Base-by-base conservation (phyloP, 2,797 vertebrate genomes). In the Helicolenus hilgendorfi region DNA sequence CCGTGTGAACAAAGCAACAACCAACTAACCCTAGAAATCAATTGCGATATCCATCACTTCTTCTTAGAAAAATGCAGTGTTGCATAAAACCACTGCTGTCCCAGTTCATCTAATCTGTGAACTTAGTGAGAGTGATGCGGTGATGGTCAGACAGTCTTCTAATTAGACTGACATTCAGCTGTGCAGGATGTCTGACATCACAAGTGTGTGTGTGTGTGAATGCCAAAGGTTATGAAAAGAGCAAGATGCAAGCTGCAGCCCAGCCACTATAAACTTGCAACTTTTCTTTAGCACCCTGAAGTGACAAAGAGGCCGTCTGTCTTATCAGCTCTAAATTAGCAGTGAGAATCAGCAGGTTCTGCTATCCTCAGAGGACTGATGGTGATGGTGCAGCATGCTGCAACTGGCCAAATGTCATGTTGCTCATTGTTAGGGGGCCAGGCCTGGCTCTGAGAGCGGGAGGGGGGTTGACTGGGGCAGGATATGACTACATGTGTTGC, bases 161-260 rank as follows among this genome's bases (percentile, higher is more conserved):
- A 92, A 96, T 95, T 63, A 89, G 79, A 83, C 79, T 95, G 91
- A 93, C 92, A 95, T 94, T 95, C 84, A 92, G 45, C 79, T 33
- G 15, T 69, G 73, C 65, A 71, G 15, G 83, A 86, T 70, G 55
- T 31, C 59, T 58, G n/a, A 91, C 92, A 89, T 92, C 74, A 72
- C 82, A 81, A 38, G 68, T 73, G 36, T 83, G 80, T 89, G 91
- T 89, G 91, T 78, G 81, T 90, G 78, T 90, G 89, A 93, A 96
- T 94, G 81, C 83, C 87, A 95, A 93, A 96, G 95, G 94, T 95
- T 92, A 77, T 64, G 75, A 76, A 93, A 92, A 94, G 93, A 92
- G 91, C 93, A 94, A 67, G 69, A 64, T 36, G 11, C 63, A 74
- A 73, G 73, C 86, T 73, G 81, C 86, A 85, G 77, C 86, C 70